These are phyloP conservation scores for Notocelia uddmanniana DNA, from an alignment of 2,888 invertebrate genomes.

Conservation along the genomic window DNA sequence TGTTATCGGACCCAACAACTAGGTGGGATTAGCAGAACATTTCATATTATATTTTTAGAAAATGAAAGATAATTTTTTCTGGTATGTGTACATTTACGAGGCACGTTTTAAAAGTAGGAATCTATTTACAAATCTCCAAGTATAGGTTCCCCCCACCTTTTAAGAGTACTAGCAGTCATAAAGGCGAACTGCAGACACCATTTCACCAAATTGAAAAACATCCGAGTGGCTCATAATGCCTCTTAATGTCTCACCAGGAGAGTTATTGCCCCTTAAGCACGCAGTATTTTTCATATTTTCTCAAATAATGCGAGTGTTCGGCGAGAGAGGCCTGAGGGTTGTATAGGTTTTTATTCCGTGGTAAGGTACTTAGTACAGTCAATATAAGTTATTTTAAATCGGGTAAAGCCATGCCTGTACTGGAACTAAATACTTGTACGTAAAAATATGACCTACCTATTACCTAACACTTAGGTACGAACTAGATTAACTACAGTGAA, in stretches of 20 bases:
- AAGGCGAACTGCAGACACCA: slow-evolving; percentile 69
- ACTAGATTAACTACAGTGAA: no score
- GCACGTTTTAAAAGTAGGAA: not conserved
- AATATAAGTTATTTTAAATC: not conserved
- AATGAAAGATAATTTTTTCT: not conserved
- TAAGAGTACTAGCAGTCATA: slow-evolving; percentile 60
- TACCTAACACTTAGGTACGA: no score
- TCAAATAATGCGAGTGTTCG: slow-evolving; percentile 71
- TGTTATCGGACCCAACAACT: not conserved
- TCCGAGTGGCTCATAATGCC: slow-evolving; percentile 77
- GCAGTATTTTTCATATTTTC: slow-evolving; percentile 80
- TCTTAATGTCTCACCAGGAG: slow-evolving; percentile 76
- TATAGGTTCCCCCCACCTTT: slow-evolving; percentile 49
- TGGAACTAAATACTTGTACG: no score
- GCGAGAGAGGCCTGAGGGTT: slow-evolving; percentile 52
- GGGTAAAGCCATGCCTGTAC: not conserved
- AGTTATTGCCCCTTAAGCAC: slow-evolving; percentile 75
- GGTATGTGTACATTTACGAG: not conserved
- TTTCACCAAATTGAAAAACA: slow-evolving; percentile 83
- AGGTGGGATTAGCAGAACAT: not conserved
- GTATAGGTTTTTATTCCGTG: slow-evolving; percentile 45
- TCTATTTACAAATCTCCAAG: slow-evolving; percentile 27
- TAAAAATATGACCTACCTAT: no score
- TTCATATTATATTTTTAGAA: not conserved
- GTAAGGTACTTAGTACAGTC: slow-evolving; percentile 26